Base-by-base conservation (phyloP, 2,113 vertebrate genomes). In the Myrmophylax atrothorax region DNA sequence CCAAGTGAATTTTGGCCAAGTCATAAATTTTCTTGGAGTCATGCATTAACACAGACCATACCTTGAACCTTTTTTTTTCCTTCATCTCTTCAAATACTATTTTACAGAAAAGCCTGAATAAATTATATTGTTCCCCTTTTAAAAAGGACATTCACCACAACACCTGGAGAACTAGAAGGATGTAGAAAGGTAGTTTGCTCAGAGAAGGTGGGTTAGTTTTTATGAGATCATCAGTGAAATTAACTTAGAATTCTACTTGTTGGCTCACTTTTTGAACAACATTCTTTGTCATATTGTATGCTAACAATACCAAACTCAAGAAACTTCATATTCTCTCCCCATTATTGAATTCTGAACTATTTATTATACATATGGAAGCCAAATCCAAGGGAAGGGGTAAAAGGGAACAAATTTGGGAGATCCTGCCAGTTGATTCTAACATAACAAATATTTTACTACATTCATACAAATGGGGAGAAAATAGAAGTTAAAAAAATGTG, bases 201-300 rank as follows among this genome's bases (percentile, higher is more conserved):
- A 85, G 20, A 82, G 37, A 87, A 62, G 3, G 3, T 4, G 6
- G 6, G 35, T 4, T 6, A 2, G 7, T 56, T 87, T 56, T 74
- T 18, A 31, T 12, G 4, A 83, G 4, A 15, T 9, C 10, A 58
- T 10, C 50, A 75, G 31, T 12, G 19, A 94, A 16, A 85, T 44
- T 6, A 92, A 67, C 23, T 62, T 3, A 18, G 6, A 89, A 70
- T 46, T 81, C 11, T 22, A 84, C 14, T 62, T 62, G 62, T 3
- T 49, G 18, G 28, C 8, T 70, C 19, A 14, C 14, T 50, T 80
- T 72, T 4, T 70, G 2, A 92, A 29, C 23, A 52, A 31, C 5
- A 29, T 31, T 28, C 33, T 56, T n/a, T 18, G 2, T 20, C 1
- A 0, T 10, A 37, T 16, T 40, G 47, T 1, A 47, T 1, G 2